A percentile compares a stretch with the other conserved stretches of the same genome.
phyloP scores from a whole-genome alignment of 2,888 invertebrate species.

The Drosophila falleni region DNA sequence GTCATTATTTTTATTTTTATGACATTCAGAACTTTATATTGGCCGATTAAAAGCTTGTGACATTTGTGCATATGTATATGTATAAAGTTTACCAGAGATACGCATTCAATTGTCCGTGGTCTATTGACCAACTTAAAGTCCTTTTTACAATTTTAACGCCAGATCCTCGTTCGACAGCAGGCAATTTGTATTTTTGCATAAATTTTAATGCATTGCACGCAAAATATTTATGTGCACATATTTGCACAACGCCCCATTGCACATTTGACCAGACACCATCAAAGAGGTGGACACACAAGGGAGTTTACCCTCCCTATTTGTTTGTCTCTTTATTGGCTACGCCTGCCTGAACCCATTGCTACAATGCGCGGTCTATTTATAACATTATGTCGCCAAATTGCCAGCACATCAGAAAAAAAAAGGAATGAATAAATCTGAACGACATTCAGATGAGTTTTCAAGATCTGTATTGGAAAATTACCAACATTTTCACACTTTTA shows the following conservation, averaged over 20 bases:
- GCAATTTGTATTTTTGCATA: constrained; percentile 68
- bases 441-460: constrained; percentile 33
- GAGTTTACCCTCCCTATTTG: no score
- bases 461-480: neutral
- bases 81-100: constrained; percentile 39
- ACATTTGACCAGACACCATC: constrained; percentile 50
- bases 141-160: constrained; percentile 45
- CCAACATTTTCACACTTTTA: no score
- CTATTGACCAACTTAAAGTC: constrained; percentile 56
- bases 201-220: constrained; percentile 73
- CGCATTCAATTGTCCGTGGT: constrained; percentile 55
- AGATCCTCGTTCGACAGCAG: constrained; percentile 23
- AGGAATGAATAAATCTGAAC: neutral
- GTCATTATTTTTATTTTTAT: constrained; percentile 63
- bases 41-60: constrained; percentile 35
- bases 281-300: neutral
- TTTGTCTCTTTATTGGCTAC: constrained; percentile 42
- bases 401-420: neutral
- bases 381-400: constrained; percentile 40
- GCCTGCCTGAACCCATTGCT: constrained; percentile 45
- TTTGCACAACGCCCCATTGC: constrained; percentile 74
- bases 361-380: constrained; percentile 41
- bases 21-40: constrained; percentile 53
- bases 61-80: constrained; percentile 41
- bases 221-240: constrained; percentile 75